Conservation (phyloP, 2,888 invertebrate species). For the Idaea aversata region DNA sequence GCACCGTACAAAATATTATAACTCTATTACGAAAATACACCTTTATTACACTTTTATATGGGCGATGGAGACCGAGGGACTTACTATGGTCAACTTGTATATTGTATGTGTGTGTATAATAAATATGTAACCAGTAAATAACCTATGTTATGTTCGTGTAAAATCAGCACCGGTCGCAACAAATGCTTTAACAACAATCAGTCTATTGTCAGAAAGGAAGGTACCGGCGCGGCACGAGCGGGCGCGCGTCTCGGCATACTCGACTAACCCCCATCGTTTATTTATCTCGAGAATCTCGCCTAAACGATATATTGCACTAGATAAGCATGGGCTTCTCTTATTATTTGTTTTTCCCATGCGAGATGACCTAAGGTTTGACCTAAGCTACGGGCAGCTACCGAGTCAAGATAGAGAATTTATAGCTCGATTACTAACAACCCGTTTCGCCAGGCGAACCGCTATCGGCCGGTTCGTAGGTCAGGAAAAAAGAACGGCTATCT, state of each 20-base stretch:
- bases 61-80: constrained; percentile 53
- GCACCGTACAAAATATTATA: constrained; percentile 63
- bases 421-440: background rate
- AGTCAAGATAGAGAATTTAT: background rate
- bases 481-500: constrained; percentile 12
- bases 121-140: constrained; percentile 78
- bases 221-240: constrained; percentile 51
- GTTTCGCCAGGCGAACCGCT: background rate
- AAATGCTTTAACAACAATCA: constrained; percentile 78
- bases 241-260: constrained; percentile 9
- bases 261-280: constrained; percentile 60
- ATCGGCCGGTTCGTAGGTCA: constrained; percentile 18
- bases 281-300: constrained; percentile 6
- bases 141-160: constrained; percentile 71
- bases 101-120: constrained; percentile 66
- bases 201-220: constrained; percentile 80
- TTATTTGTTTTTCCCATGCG: background rate
- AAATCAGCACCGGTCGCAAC: constrained; percentile 79
- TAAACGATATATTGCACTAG: background rate
- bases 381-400: background rate
- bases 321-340: background rate
- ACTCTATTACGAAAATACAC: constrained; percentile 73
- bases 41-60: constrained; percentile 49
- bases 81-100: constrained; percentile 64
- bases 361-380: background rate